Base-by-base conservation (phyloP, 2,888 invertebrate genomes). In the Deilephila elpenor region DNA sequence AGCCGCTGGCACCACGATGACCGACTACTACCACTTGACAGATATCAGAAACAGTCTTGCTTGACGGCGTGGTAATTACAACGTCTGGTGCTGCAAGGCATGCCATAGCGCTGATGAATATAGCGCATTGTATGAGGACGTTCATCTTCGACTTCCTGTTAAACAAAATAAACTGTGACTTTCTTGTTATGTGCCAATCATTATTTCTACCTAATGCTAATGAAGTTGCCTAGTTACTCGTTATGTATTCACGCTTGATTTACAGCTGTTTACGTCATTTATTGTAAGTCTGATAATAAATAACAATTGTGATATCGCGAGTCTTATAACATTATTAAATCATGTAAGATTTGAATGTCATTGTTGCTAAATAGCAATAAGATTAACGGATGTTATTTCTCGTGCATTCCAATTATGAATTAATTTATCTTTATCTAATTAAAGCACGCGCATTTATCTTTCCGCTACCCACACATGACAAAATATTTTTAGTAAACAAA, bases 1-100 rank as follows among this genome's bases (percentile, higher is more conserved):
- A 94, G 2, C 93, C 94, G 59, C 93, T 92, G 32, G 94, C 93
- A 1, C 94, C 94, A 6, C 94, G 86, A 74, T 93, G 93, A 3
- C 89, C 93, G 44, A 93, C 89, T 2, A 92, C 85, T 17, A 90
- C 73, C 1, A 89, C 90, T 14, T 83, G 79, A 76, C 91, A 89
- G 72, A 86, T 85, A 70, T 86, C 84, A 3, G 82, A 75, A 59
- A 44, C 25, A 17, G 25, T 14, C 19, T 19, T 11, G 25, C 19
- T 37, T 17, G 29, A 14, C 19, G 34, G 34, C 7, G 29, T 25
- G 3, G 25, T 67, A 14, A 67, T 51, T 25, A 51, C 6, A 51
- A 19, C 17, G n/a, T 71, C 44, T 59, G 34, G 34, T 44, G 71
- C 25, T 53, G 70, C 61, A 62, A 61, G 19, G 20, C 25, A 62